These are phyloP conservation scores for Xestoiulus laeticollis DNA, from an alignment of 2,888 invertebrate genomes.

Conservation along the genomic window DNA sequence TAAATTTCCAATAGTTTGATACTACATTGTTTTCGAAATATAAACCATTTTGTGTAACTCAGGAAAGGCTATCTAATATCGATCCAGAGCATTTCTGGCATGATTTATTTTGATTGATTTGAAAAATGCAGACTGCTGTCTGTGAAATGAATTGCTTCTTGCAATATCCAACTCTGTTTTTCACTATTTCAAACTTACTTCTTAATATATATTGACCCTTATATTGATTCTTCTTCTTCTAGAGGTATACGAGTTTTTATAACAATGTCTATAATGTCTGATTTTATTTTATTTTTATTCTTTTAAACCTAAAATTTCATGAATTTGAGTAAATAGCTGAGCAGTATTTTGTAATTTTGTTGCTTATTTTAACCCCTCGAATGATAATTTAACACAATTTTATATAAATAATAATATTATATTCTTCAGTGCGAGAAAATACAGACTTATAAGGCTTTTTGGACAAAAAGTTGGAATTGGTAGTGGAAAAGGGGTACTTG, in stretches of 20 bases:
- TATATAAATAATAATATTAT: too few species aligned
- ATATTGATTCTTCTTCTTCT: background rate
- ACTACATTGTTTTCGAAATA: background rate
- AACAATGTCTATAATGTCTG: background rate
- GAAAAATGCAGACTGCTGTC: conserved; percentile 31
- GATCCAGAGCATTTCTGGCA: background rate
- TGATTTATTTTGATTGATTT: conserved; percentile 43
- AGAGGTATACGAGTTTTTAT: background rate
- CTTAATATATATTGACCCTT: background rate
- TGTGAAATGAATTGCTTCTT: background rate
- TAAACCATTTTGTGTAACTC: background rate
- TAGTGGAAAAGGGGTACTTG: too few species aligned
- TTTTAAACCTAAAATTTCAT: too few species aligned
- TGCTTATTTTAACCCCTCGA: too few species aligned
- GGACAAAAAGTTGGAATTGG: too few species aligned
- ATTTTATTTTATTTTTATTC: background rate
- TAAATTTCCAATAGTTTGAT: background rate
- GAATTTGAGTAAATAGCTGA: too few species aligned
- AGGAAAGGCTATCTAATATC: background rate
- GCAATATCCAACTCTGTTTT: conserved; percentile 27
- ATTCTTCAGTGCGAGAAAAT: too few species aligned
- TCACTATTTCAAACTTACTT: conserved; percentile 2
- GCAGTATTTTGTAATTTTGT: too few species aligned
- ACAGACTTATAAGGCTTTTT: too few species aligned
- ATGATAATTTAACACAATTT: too few species aligned